Evolutionary conservation across 2,797 vertebrate species (phyloP).

Genomic region (Rachycentron canadum): DNA sequence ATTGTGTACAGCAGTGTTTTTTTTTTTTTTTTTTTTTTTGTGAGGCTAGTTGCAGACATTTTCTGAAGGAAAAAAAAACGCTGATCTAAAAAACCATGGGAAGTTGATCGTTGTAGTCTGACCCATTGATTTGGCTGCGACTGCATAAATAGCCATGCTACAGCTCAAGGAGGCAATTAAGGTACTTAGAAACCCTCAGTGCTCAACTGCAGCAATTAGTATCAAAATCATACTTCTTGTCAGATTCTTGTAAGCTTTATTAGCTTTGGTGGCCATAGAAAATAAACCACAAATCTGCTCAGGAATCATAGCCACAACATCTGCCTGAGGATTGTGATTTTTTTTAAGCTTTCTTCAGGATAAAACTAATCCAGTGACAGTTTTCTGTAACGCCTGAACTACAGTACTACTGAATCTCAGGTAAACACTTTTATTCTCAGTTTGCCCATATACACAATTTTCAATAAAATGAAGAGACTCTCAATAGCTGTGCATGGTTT

Average conservation of each 20-base stretch:
- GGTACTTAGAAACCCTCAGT: not conserved
- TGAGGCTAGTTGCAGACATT: not conserved
- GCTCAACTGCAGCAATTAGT: not conserved
- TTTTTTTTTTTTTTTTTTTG: too few species aligned
- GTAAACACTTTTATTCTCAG: not conserved
- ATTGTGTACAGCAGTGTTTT: not conserved
- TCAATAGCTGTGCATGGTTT: not conserved
- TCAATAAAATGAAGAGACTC: not conserved
- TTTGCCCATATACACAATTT: not conserved
- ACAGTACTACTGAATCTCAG: not conserved
- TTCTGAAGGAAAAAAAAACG: not conserved
- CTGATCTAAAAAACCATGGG: not conserved
- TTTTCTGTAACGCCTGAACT: not conserved
- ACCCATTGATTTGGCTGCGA: not conserved
- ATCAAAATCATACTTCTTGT: not conserved
- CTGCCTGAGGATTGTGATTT: not conserved
- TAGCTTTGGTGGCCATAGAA: not conserved
- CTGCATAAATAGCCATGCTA: conserved; percentile 1
- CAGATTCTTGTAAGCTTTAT: not conserved
- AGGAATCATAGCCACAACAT: not conserved
- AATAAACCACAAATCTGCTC: not conserved
- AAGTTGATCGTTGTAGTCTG: conserved; percentile 2
- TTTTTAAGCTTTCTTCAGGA: not conserved
- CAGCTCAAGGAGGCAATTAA: not conserved
- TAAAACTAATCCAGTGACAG: not conserved